phyloP scores from a whole-genome alignment of 1,140 invertebrate species.

The Drosophila ogumai region DNA sequence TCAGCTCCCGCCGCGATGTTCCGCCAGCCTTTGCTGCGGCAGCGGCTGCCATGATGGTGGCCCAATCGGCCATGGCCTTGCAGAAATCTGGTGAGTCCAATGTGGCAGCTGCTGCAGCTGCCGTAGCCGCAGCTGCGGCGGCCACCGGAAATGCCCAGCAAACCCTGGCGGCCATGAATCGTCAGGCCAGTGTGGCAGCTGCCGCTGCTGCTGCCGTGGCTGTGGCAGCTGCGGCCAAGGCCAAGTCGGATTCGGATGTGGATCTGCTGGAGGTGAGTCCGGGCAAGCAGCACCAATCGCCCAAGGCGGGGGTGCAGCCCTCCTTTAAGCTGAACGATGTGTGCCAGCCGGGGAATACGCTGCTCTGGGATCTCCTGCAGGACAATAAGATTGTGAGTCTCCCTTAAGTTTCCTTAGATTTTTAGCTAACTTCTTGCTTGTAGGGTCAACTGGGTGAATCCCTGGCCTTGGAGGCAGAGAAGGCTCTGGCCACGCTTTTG shows the following conservation, averaged over 20 bases:
- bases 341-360: slow-evolving; percentile 94
- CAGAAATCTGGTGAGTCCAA: slow-evolving; percentile 75
- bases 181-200: slow-evolving; percentile 70
- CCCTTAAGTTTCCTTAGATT: not conserved
- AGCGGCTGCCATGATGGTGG: slow-evolving; percentile 76
- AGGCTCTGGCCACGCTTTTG: slow-evolving; percentile 93
- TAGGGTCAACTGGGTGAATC: slow-evolving; percentile 94
- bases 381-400: slow-evolving; percentile 94
- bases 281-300: slow-evolving; percentile 73
- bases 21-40: slow-evolving; percentile 79
- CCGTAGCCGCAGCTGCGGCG: slow-evolving; percentile 69
- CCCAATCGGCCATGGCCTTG: slow-evolving; percentile 80
- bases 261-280: slow-evolving; percentile 50
- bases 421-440: not conserved
- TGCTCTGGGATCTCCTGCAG: slow-evolving; percentile 97
- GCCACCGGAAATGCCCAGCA: slow-evolving; percentile 77
- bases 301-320: slow-evolving; percentile 78
- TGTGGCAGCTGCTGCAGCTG: slow-evolving; percentile 71
- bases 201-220: slow-evolving; percentile 64
- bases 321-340: slow-evolving; percentile 91
- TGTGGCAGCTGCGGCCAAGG: slow-evolving; percentile 59
- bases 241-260: slow-evolving; percentile 65
- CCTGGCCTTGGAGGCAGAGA: slow-evolving; percentile 95
- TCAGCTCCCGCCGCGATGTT: slow-evolving; percentile 65
- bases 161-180: slow-evolving; percentile 62